These are phyloP conservation scores for Sardinella longiceps DNA, from an alignment of 2,797 vertebrate species.

Conservation along the genomic window DNA sequence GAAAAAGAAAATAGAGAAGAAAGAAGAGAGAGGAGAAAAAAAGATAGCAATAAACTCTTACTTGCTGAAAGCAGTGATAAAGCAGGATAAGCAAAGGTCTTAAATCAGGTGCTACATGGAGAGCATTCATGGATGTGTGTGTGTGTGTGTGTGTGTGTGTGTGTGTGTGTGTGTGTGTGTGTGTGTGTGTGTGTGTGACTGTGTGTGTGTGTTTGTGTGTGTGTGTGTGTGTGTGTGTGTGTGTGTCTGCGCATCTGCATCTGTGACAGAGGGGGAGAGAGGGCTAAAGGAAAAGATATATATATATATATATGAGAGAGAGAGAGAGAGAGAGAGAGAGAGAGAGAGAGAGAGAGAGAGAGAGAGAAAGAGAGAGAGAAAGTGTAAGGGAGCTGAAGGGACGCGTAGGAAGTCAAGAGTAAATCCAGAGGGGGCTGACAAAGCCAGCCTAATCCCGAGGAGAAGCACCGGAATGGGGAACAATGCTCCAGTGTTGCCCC, in stretches of 20 bases:
- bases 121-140: too few relatives aligned
- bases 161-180: not conserved
- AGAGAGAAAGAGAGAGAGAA: not conserved
- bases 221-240: too few relatives aligned
- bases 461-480: slow-evolving; percentile 54
- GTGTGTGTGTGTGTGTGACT: not conserved
- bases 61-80: not conserved
- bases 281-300: not conserved
- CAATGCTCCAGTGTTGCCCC: slow-evolving; percentile 54
- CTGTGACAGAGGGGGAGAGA: not conserved
- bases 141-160: not conserved
- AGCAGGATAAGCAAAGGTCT: not conserved
- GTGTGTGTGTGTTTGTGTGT: not conserved
- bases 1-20: not conserved
- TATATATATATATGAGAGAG: too few relatives aligned
- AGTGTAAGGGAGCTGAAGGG: not conserved
- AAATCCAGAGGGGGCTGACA: slow-evolving; percentile 40
- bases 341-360: not conserved
- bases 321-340: not conserved
- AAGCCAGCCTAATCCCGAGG: slow-evolving; percentile 47
- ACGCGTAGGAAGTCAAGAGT: not conserved
- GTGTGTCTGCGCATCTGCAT: too few relatives aligned
- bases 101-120: not conserved
- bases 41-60: not conserved
- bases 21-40: not conserved